A percentile compares a stretch with the other conserved stretches of the same genome.
These are phyloP conservation scores for Drosophila prostipennis DNA, from an alignment of 2,888 invertebrate genomes.

Conservation along the genomic window DNA sequence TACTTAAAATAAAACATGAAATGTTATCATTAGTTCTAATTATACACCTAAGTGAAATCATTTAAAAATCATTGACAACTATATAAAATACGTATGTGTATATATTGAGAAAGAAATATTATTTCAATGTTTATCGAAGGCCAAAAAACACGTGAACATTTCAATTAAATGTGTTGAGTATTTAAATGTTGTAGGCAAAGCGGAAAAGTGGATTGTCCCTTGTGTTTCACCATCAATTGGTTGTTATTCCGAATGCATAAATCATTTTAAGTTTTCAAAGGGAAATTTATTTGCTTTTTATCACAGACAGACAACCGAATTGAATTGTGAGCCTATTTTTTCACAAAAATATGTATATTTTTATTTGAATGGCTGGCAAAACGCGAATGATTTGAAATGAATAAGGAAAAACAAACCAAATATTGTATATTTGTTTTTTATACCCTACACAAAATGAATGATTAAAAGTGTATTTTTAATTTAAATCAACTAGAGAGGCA, in stretches of 20 bases:
- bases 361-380: constrained; percentile 34
- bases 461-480: constrained; percentile 53
- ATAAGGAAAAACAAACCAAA: constrained; percentile 57
- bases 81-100: constrained; percentile 46
- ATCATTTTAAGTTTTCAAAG: constrained; percentile 29
- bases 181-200: constrained; percentile 13
- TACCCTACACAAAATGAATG: constrained; percentile 45
- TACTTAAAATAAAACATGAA: constrained; percentile 53
- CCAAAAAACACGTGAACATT: constrained; percentile 11
- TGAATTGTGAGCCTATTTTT: constrained; percentile 10
- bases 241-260: constrained; percentile 35
- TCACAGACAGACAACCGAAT: constrained; percentile 26
- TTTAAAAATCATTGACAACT: constrained; percentile 35
- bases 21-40: constrained; percentile 78
- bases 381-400: constrained; percentile 49
- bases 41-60: constrained; percentile 68
- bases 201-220: constrained; percentile 15
- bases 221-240: constrained; percentile 20
- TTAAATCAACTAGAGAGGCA: constrained; percentile 55
- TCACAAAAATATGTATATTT: constrained; percentile 30
- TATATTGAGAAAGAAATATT: constrained; percentile 53
- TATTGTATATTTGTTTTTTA: constrained; percentile 66
- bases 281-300: constrained; percentile 23
- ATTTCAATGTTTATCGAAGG: constrained; percentile 50
- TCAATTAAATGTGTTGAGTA: constrained; percentile 14